These are phyloP conservation scores for Bergia sp. DNA, from an alignment of 92 coral and sea anemone species.

Conservation along the genomic window DNA sequence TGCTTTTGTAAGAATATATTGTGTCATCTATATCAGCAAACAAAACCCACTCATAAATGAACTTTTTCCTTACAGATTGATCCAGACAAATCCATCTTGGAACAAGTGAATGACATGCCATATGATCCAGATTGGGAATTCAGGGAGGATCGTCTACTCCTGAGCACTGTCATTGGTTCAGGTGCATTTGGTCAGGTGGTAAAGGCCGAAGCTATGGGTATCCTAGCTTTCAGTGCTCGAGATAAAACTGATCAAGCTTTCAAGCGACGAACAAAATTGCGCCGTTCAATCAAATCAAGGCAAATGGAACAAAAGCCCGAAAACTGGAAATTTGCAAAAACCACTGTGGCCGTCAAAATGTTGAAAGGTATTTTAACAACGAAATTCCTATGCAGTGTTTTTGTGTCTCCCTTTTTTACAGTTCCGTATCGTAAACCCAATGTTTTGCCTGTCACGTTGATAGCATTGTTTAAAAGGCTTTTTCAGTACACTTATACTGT, in stretches of 20 bases:
- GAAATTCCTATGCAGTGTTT: no score
- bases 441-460: no score
- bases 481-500: no score
- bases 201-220: constrained; percentile 92
- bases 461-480: no score
- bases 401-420: no score
- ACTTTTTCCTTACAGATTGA: constrained; percentile 63
- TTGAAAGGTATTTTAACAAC: constrained; percentile 67
- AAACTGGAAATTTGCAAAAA: constrained; percentile 53
- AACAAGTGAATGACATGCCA: constrained; percentile 85
- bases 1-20: no score
- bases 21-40: no score
- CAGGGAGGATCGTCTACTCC: constrained; percentile 80
- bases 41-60: no score
- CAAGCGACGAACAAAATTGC: constrained; percentile 74
- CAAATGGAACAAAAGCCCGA: constrained; percentile 40
- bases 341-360: constrained; percentile 83
- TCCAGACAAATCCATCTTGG: constrained; percentile 85
- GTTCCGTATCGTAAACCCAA: no score
- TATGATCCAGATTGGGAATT: constrained; percentile 97
- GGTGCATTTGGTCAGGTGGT: constrained; percentile 96
- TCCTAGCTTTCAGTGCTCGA: constrained; percentile 76
- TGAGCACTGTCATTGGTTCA: constrained; percentile 82
- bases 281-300: constrained; percentile 75
- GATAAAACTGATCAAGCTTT: constrained; percentile 64